phyloP scores from a whole-genome alignment of 2,797 vertebrate genomes.

The Aulostomus chinensis region DNA sequence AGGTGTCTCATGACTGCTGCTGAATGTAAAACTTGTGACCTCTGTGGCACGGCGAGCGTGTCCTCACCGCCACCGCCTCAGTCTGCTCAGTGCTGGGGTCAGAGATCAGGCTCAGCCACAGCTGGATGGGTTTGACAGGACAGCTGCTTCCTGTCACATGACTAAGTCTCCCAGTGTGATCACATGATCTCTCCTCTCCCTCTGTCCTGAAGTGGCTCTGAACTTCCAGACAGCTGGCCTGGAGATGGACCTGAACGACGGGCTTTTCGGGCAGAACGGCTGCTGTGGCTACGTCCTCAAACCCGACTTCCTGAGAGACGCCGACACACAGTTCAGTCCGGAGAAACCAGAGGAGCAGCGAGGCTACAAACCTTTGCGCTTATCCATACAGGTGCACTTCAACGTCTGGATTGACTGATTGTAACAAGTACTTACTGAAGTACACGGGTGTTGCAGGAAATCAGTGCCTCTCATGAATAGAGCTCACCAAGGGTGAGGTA shows the following conservation, averaged over 20 bases:
- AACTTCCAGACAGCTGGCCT: slow-evolving; percentile 94
- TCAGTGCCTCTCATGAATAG: too few species aligned
- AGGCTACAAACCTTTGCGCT: slow-evolving; percentile 65
- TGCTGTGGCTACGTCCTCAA: slow-evolving; percentile 90
- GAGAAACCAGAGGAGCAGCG: slow-evolving; percentile 68
- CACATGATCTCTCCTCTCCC: not conserved
- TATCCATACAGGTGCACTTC: slow-evolving; percentile 88
- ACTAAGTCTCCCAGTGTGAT: too few species aligned
- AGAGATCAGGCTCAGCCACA: slow-evolving; percentile 4
- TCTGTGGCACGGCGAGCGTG: too few species aligned
- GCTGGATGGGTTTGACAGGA: not conserved
- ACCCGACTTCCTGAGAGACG: slow-evolving; percentile 86
- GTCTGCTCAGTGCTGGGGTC: not conserved
- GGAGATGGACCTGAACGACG: slow-evolving; percentile 96
- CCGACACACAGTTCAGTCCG: slow-evolving; percentile 81
- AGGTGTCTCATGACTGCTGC: not conserved
- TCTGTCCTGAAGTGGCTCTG: slow-evolving; percentile 85
- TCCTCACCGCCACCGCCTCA: not conserved
- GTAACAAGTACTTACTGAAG: too few species aligned
- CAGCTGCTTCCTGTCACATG: slow-evolving; percentile 28
- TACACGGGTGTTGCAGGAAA: too few species aligned
- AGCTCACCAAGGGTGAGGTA: too few species aligned
- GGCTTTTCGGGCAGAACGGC: slow-evolving; percentile 89
- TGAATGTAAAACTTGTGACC: not conserved
- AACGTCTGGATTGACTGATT: too few species aligned